Base-by-base conservation (phyloP, 2,797 vertebrate species). In the Siniperca undulata region DNA sequence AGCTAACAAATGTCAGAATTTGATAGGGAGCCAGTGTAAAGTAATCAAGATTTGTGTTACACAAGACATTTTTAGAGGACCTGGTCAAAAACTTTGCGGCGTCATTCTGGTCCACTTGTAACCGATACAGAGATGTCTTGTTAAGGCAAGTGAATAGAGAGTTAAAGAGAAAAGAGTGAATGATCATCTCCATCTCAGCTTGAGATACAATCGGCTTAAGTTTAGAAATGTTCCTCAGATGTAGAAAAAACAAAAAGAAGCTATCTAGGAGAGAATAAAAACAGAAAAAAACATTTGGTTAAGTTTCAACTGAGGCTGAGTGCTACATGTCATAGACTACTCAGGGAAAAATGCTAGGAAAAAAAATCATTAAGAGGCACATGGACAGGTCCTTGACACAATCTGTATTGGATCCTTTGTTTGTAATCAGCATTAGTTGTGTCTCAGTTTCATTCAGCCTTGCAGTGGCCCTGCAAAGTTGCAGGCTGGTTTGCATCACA, bases 381-480 rank as follows among this genome's bases (percentile, higher is more conserved):
- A n/a, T 19, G 61, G 27, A 27, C 27, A 27, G 27, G 27, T 27
- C 27, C 27, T 27, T 87, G 70, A 88, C 67, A 85, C 65, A 62
- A 44, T 79, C 48, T 77, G 36, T 16, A 65, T 36, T 40, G 80
- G 65, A 80, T 75, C 77, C 56, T 65, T 7, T 59, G 74, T 83
- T 82, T 89, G 59, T 70, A 74, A 87, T 81, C 87, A 62, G 22
- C 73, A 71, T 78, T 52, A 62, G 77, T 70, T 74, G 34, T 22
- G 71, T 80, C 81, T 74, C 74, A 17, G 80, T 50, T 78, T 52
- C 80, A 17, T 65, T 77, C 66, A 58, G 7, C 68, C 59, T 64
- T 14, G 38, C 27, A 22, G 20, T 30, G 74, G 72, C 68, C 70
- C 22, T 8, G 36, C 9, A 17, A 84, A 64, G 80, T 89, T 80